Evolutionary conservation across 1,140 invertebrate genomes (phyloP).

Genomic region (Mactra quadrangularis): DNA sequence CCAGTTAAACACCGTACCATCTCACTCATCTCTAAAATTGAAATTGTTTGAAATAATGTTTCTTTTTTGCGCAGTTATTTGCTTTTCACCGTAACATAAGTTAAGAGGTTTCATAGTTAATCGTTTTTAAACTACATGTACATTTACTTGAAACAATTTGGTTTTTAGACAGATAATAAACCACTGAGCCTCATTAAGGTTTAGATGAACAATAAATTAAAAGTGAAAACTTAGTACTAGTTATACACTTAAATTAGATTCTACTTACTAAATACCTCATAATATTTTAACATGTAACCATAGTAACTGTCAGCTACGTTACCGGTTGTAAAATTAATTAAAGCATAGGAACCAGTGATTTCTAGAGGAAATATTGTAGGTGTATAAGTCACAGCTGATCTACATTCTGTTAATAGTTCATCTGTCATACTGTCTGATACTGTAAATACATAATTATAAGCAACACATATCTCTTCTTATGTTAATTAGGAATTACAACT

Average conservation of each 20-base stretch:
- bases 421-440: too few relatives aligned
- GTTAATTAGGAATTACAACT: too few relatives aligned
- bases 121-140: too few relatives aligned
- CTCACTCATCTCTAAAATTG: too few relatives aligned
- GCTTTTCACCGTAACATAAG: neutral
- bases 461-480: too few relatives aligned
- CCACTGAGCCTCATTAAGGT: neutral
- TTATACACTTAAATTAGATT: neutral
- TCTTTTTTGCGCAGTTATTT: too few relatives aligned
- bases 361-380: neutral
- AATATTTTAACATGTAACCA: neutral
- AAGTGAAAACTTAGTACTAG: neutral
- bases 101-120: neutral
- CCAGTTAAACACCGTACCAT: too few relatives aligned
- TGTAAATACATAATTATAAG: too few relatives aligned
- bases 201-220: neutral
- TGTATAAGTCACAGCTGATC: too few relatives aligned
- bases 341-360: neutral
- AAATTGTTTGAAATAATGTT: too few relatives aligned
- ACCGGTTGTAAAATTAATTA: neutral
- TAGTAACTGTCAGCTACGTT: neutral
- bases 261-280: conserved; percentile 7
- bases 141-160: too few relatives aligned
- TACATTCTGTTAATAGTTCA: too few relatives aligned
- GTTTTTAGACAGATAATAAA: neutral